Evolutionary conservation across 2,888 invertebrate genomes (phyloP), one percentile per base, ranked within the genome.

Genomic region (Tribolium freemani): DNA sequence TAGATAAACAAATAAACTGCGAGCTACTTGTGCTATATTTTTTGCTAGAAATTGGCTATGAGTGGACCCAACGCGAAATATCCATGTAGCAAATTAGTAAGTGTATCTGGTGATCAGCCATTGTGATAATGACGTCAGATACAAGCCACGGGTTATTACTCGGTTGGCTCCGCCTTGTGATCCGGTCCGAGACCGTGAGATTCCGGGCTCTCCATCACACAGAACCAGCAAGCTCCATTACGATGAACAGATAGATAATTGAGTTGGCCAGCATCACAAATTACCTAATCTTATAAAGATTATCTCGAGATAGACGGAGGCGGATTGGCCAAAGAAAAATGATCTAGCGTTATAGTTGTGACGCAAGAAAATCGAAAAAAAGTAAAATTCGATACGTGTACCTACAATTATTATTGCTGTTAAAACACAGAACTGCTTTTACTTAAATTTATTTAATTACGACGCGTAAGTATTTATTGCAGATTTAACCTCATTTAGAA

Each of bases 101-200:
- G 13, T 51, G 53, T 51, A 64, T 64, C 64, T 54, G 71, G 74
- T 72, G 73, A 73, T 80, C 82, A 80, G 82, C 82, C 82, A 82
- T 82, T 80, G 82, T 78, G 79, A 79, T 79, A 78, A 74, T 82
- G 82, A 83, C 83, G 83, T 84, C 84, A 82, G 74, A 56, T 76
- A 77, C 75, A 76, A 78, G 77, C 76, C 76, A 78, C 80, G 81
- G 83, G 83, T 84, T 83, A 83, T 83, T 82, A 84, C 75, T 78
- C 81, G 79, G 72, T 75, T 79, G 76, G 81, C 83, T 76, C 82
- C 84, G 83, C 84, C 84, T 78, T 77, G 76, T 76, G 73, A 74
- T 78, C 74, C 76, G 75, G 77, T 78, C 78, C 75, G 31, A 50
- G 68, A 68, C 54, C 54, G 48, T 68, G 68, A 68, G 68, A 68